phyloP scores from a whole-genome alignment of 2,888 invertebrate genomes.

The Bombyx huttoni region DNA sequence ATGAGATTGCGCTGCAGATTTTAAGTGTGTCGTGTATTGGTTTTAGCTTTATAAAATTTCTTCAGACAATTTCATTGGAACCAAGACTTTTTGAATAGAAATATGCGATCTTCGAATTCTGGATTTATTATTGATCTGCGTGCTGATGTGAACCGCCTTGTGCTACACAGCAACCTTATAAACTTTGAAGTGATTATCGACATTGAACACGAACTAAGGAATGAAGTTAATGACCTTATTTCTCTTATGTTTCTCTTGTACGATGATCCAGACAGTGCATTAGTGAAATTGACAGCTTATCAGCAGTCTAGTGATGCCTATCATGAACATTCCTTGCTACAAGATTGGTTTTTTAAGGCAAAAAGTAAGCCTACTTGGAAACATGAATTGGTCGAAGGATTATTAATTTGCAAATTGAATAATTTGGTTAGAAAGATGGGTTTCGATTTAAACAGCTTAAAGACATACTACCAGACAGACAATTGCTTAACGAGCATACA shows the following conservation, averaged over 20 bases:
- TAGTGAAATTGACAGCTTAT: conserved; percentile 43
- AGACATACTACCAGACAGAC: conserved; percentile 33
- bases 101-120: not conserved
- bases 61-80: too few species aligned
- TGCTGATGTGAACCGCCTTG: not conserved
- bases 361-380: conserved; percentile 41
- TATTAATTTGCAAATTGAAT: conserved; percentile 44
- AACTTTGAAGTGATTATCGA: conserved; percentile 36
- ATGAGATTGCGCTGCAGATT: too few species aligned
- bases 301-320: conserved; percentile 37
- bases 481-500: conserved; percentile 25
- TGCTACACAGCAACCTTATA: conserved; percentile 11
- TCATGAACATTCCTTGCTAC: conserved; percentile 32
- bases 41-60: too few species aligned
- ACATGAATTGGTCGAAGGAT: conserved; percentile 54
- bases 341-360: conserved; percentile 46
- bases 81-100: not conserved
- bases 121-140: not conserved
- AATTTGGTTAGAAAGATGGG: conserved; percentile 50
- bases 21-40: too few species aligned
- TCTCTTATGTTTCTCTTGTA: conserved; percentile 58
- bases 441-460: conserved; percentile 30
- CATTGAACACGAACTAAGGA: conserved; percentile 45
- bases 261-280: conserved; percentile 49
- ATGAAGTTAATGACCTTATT: conserved; percentile 38